These are phyloP conservation scores for Dolichotis patagonum DNA, from an alignment of 2,113 vertebrate species.

Conservation along the genomic window DNA sequence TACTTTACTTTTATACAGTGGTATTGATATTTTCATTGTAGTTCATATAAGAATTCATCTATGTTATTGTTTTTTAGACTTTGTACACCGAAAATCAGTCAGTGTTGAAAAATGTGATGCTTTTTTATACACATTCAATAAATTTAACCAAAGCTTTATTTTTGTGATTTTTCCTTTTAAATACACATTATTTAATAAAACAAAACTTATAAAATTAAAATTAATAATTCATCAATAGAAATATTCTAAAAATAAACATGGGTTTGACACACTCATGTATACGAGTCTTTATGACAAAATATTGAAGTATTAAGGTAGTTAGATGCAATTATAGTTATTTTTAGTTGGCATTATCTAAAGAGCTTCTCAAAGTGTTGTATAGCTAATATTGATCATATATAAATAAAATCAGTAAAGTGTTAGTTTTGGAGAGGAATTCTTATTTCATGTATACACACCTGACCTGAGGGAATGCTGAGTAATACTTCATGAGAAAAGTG, in stretches of 20 bases:
- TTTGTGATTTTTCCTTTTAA: background rate
- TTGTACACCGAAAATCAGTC: background rate
- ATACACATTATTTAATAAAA: background rate
- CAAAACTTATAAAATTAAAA: background rate
- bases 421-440: background rate
- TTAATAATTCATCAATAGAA: background rate
- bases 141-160: background rate
- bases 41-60: background rate
- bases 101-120: background rate
- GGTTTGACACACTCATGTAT: background rate
- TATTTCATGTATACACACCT: background rate
- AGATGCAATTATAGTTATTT: too few species aligned
- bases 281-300: background rate
- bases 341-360: background rate
- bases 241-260: background rate
- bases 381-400: background rate
- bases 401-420: background rate
- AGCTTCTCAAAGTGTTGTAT: background rate
- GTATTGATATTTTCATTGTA: background rate
- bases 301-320: background rate
- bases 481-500: background rate
- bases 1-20: background rate
- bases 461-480: background rate
- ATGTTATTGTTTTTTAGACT: background rate
- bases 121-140: background rate